Base-by-base conservation (phyloP, 2,888 invertebrate species). In the Cephus nigrinus region DNA sequence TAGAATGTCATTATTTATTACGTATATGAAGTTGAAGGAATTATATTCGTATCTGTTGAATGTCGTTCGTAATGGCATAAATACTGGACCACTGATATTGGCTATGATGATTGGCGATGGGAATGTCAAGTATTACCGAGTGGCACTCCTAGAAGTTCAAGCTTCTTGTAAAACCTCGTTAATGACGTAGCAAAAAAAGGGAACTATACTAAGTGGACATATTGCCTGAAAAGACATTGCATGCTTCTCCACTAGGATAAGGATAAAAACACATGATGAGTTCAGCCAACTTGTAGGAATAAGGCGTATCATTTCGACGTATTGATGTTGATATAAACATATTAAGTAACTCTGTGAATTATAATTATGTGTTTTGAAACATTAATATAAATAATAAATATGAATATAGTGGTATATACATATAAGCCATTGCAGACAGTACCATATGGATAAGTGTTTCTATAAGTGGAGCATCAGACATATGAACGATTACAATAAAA, bases 111-210 rank as follows among this genome's bases (percentile, higher is more conserved):
- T 73, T 40, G 30, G 32, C 68, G 68, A 68, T 35, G 55, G 35
- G 73, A 76, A 76, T 76, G 76, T 74, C 35, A 76, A 76, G 76
- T 74, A 68, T 74, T 33, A 33, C 35, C 32, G 23, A 68, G 55
- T 32, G 73, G 73, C 71, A 23, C 55, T 55, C 23, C 55, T 55
- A 55, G 55, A 55, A 55, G 55, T 55, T 55, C 5, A 23, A 55
- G 55, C 55, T 55, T 55, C 55, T 55, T 15, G 55, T 55, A 71
- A 31, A 33, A 71, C 71, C 32, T 71, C 23, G 15, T 71, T 32
- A 71, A 32, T 69, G n/a, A 71, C 31, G 31, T 31, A 71, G 12
- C 12, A 23, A 33, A 71, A 32, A 32, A 31, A 1, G 11, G 31
- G 31, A 71, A 3, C 31, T 31, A 3, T 71, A 71, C n/a, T 33